Conservation (phyloP, 2,113 vertebrate genomes). For the Pungitius pungitius region DNA sequence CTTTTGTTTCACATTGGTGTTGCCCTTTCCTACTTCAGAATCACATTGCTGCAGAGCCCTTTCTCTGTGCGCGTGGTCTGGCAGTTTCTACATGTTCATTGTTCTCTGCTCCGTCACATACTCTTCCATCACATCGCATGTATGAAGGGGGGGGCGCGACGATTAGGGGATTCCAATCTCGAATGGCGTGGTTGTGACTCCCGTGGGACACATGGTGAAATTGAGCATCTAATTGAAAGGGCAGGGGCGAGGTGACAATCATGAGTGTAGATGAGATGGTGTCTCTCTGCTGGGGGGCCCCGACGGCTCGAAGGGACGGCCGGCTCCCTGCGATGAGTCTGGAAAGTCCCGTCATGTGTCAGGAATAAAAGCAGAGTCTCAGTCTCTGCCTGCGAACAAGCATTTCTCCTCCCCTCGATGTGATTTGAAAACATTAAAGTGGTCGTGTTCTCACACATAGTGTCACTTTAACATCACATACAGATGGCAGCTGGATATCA, state of each 20-base stretch:
- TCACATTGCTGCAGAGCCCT: conserved; percentile 14
- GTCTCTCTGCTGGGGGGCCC: conserved; percentile 61
- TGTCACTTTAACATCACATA: conserved; percentile 41
- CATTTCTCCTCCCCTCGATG: not conserved
- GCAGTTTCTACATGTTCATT: conserved; percentile 42
- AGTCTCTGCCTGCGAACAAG: conserved; percentile 17
- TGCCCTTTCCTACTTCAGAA: not conserved
- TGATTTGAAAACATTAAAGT: conserved; percentile 41
- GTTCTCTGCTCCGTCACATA: conserved; percentile 51
- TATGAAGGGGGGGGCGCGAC: conserved; percentile 34
- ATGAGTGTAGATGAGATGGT: conserved; percentile 79
- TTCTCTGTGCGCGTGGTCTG: conserved; percentile 22
- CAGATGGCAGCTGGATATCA: conserved; percentile 19
- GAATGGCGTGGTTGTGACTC: conserved; percentile 69
- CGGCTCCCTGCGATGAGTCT: conserved; percentile 53
- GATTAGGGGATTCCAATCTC: conserved; percentile 76
- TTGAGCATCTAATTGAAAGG: conserved; percentile 85
- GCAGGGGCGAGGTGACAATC: conserved; percentile 79
- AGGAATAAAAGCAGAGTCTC: conserved; percentile 51
- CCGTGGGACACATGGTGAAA: conserved; percentile 79
- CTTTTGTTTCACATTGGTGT: not conserved
- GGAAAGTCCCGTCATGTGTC: conserved; percentile 64
- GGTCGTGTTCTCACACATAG: conserved; percentile 28
- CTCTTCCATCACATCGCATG: conserved; percentile 21
- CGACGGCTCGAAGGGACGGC: conserved; percentile 52